A percentile compares a stretch with the other conserved stretches of the same genome.
phyloP scores from a whole-genome alignment of 2,797 vertebrate genomes.

The Etheostoma perlongum region DNA sequence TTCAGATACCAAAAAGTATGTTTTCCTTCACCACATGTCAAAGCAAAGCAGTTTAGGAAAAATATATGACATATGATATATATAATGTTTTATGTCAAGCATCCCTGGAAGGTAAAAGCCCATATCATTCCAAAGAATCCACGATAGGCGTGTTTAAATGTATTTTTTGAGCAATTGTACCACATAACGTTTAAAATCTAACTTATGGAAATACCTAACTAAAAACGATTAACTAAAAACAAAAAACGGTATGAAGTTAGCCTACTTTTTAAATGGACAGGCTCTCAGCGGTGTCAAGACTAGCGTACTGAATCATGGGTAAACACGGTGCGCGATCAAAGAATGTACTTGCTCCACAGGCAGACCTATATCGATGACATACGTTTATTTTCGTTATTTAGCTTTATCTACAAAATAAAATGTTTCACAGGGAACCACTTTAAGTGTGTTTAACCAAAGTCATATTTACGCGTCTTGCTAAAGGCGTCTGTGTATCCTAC shows the following conservation, averaged over 20 bases:
- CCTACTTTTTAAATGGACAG: neutral
- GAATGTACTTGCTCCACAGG: neutral
- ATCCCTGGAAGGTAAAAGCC: neutral
- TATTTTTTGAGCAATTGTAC: neutral
- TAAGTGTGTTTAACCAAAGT: neutral
- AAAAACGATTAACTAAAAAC: neutral
- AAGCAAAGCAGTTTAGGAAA: neutral
- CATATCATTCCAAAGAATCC: neutral
- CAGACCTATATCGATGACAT: too few relatives aligned
- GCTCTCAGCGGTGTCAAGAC: too few relatives aligned
- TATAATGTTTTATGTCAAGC: neutral
- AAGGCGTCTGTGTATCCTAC: neutral
- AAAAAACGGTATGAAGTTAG: neutral
- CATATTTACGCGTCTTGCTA: neutral
- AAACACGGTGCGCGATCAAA: neutral
- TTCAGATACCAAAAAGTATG: neutral
- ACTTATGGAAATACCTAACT: neutral
- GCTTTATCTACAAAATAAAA: neutral
- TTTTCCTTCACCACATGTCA: neutral
- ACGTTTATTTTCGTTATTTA: neutral
- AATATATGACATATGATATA: too few relatives aligned
- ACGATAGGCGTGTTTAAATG: neutral
- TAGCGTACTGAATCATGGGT: constrained; percentile 19
- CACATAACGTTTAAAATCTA: neutral
- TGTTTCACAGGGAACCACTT: neutral